Evolutionary conservation across 2,797 vertebrate genomes (phyloP).

Genomic region (Manis pentadactyla): DNA sequence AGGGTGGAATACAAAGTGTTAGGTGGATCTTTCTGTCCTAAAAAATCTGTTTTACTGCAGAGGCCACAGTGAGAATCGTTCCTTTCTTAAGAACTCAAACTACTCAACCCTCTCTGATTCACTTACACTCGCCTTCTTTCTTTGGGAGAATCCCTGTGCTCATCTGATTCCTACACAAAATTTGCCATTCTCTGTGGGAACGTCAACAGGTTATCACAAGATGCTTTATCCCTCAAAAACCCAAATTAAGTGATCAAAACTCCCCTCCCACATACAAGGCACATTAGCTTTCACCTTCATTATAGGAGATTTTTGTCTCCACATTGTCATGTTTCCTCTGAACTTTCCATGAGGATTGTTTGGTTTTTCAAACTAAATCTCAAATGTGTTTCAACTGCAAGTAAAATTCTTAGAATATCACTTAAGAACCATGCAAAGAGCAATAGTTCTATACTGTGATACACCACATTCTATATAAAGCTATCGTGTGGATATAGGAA

Average conservation of each 20-base stretch:
- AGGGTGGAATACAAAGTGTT: fast-evolving
- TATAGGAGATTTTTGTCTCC: background rate
- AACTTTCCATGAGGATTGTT: background rate
- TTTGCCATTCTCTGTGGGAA: background rate
- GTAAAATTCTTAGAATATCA: background rate
- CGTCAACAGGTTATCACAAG: background rate
- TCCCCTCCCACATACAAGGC: too few relatives aligned
- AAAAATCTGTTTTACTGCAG: background rate
- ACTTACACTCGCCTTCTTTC: background rate
- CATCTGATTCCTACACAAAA: background rate
- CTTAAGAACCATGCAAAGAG: background rate
- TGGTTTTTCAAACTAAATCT: background rate
- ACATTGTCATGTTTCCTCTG: background rate
- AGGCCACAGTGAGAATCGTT: background rate
- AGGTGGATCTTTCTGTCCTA: too few relatives aligned
- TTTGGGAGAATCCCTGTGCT: background rate
- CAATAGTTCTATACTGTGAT: background rate
- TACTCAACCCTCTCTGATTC: background rate
- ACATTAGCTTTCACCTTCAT: background rate
- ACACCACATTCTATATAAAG: background rate
- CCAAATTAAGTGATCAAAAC: background rate
- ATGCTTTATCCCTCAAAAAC: background rate
- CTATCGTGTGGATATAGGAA: background rate
- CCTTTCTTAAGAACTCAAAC: background rate
- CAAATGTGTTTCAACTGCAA: background rate